Evolutionary conservation across 2,888 invertebrate species (phyloP), one percentile per base, ranked within the genome.

Genomic region (Chymomyza amoena): DNA sequence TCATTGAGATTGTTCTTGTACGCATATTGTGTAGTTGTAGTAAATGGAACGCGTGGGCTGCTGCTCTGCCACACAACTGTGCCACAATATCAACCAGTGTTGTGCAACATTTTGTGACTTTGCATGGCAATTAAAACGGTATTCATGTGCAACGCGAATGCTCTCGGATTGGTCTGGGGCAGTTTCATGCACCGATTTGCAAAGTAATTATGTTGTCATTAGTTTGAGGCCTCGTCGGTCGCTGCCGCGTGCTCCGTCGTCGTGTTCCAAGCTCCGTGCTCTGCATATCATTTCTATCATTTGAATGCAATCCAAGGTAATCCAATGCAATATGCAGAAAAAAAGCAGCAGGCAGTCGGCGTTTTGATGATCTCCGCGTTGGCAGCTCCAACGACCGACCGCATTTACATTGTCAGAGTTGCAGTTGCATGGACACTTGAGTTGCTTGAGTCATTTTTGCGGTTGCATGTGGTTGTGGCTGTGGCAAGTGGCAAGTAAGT

Each of bases 151-250:
- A 70, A 69, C 78, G 73, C 20, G 54, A 16, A 13, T 54, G 54
- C 54, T 54, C 18, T 16, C 54, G 54, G 15, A 54, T 20, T 54
- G 16, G 54, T 54, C 54, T 54, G 54, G 54, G 16, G 54, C 60
- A 60, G 28, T 72, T 76, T 78, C 73, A 78, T 71, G 63, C 70
- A 83, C 62, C 66, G 73, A 76, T 81, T 79, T 76, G 75, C 70
- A 65, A 87, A 73, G 84, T 85, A 85, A 84, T 84, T 84, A 84
- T 83, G 81, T 83, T 83, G 87, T 85, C 84, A 84, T 81, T 87
- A 84, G 61, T 60, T 63, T 59, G 66, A 76, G 70, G 66, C n/a
- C 68, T 36, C 57, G 18, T 32, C 51, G 32, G 20, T 32, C 32
- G 32, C 18, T 45, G 39, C 39, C 39, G 39, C 13, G 13, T 13